Conservation (phyloP, 2,888 invertebrate species). For the Xestia sexstrigata region DNA sequence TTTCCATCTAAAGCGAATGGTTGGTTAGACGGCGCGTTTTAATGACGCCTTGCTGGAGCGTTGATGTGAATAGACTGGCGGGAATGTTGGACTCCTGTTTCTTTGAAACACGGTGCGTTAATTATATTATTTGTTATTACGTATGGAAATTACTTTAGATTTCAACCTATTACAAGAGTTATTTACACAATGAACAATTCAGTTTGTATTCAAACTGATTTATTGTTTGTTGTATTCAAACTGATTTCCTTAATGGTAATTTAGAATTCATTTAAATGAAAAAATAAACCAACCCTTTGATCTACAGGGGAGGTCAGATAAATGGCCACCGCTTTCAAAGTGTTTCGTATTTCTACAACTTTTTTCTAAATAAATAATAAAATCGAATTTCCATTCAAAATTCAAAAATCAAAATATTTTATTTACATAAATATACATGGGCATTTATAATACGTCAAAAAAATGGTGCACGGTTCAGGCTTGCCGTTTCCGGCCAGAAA, state of each 20-base stretch:
- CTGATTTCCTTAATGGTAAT: no score
- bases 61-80: constrained; percentile 47
- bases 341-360: no score
- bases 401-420: no score
- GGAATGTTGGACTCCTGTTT: constrained; percentile 37
- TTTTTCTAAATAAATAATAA: no score
- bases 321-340: no score
- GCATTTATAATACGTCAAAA: no score
- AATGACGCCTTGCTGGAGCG: constrained; percentile 43
- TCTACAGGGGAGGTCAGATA: not conserved
- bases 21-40: constrained; percentile 49
- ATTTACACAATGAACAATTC: constrained; percentile 6
- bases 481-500: no score
- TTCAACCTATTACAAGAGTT: not conserved
- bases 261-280: not conserved
- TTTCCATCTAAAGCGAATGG: constrained; percentile 59
- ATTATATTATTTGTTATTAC: constrained; percentile 12
- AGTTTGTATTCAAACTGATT: no score
- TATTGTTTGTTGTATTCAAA: no score
- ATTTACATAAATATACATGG: no score
- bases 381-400: no score
- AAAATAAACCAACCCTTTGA: not conserved
- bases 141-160: constrained; percentile 16
- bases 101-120: not conserved
- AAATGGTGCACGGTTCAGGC: no score